These are phyloP conservation scores for Archivesica marissinica DNA, from an alignment of 1,140 invertebrate genomes.

Conservation along the genomic window DNA sequence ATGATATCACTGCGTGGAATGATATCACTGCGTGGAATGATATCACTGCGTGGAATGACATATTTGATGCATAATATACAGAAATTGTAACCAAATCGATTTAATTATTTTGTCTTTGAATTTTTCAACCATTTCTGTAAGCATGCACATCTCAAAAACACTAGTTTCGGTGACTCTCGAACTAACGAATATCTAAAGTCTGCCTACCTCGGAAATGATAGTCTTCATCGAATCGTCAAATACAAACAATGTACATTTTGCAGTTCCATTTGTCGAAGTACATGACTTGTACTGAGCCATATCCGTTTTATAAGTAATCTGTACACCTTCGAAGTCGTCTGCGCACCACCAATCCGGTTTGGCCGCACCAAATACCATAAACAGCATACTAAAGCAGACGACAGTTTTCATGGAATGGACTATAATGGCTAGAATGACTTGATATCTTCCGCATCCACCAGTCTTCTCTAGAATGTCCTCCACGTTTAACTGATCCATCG, in stretches of 20 bases:
- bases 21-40: no score
- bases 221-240: slow-evolving; percentile 33
- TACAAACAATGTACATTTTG: neutral
- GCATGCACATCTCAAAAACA: no score
- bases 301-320: neutral
- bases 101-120: no score
- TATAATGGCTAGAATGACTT: neutral
- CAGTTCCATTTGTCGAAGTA: neutral
- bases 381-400: slow-evolving; percentile 20
- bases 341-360: slow-evolving; percentile 39
- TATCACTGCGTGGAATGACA: no score
- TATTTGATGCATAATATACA: no score
- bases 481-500: neutral
- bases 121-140: no score
- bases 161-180: no score
- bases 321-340: neutral
- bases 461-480: slow-evolving; percentile 8
- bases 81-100: no score
- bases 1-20: no score
- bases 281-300: slow-evolving; percentile 26
- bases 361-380: slow-evolving; percentile 15
- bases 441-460: slow-evolving; percentile 39
- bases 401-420: slow-evolving; percentile 21
- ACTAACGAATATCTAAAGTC: no score
- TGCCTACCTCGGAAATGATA: slow-evolving; percentile 10